Conservation (phyloP, 1,140 invertebrate genomes). For the Galendromus occidentalis region DNA sequence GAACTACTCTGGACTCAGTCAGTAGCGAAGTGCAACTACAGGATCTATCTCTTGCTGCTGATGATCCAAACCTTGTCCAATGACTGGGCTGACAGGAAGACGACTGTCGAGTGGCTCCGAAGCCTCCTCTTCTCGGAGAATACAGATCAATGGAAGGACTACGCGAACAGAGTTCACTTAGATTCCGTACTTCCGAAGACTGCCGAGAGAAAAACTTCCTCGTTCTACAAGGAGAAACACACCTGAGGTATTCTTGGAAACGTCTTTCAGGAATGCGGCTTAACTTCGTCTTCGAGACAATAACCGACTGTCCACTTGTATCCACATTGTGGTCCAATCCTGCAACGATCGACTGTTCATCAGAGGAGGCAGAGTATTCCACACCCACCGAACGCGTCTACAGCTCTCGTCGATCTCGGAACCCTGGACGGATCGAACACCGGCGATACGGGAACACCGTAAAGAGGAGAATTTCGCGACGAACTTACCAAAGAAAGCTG, state of each 20-base stretch:
- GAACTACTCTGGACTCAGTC: too few species aligned
- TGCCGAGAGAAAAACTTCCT: too few species aligned
- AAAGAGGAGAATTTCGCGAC: neutral
- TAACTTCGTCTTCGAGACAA: conserved; percentile 54
- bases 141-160: neutral
- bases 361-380: too few species aligned
- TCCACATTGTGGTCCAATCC: conserved; percentile 76
- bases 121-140: neutral
- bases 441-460: too few species aligned
- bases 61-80: too few species aligned
- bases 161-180: too few species aligned
- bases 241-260: conserved; percentile 7
- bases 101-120: neutral
- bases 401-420: neutral
- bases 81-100: neutral
- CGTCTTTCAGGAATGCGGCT: conserved; percentile 38
- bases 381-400: too few species aligned
- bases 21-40: too few species aligned
- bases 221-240: too few species aligned
- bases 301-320: conserved; percentile 56
- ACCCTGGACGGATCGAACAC: neutral
- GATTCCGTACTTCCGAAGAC: too few species aligned
- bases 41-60: too few species aligned
- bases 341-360: too few species aligned
- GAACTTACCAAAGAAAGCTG: conserved; percentile 55